Percentiles rank a stretch among this genome's conserved stretches.
These are phyloP conservation scores for Spilogale gracilis DNA, from an alignment of 2,113 vertebrate genomes.

Conservation along the genomic window DNA sequence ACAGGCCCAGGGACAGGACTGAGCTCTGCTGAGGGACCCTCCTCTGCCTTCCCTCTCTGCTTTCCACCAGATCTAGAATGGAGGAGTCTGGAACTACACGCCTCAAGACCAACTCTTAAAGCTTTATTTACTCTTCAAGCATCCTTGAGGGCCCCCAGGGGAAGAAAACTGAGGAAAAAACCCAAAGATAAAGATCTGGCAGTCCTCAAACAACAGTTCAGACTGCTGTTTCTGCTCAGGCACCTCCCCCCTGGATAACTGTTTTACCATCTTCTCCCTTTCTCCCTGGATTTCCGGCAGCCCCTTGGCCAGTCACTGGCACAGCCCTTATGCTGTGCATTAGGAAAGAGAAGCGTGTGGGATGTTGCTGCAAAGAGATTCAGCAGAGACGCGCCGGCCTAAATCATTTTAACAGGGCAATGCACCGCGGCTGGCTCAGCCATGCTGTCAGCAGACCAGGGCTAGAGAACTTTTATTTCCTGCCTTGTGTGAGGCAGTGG, in stretches of 20 bases:
- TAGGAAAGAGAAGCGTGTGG: neutral
- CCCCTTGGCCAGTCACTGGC: neutral
- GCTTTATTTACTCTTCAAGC: neutral
- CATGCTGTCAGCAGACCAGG: neutral
- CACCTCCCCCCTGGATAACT: neutral
- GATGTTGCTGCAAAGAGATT: neutral
- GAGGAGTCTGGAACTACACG: neutral
- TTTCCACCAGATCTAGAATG: neutral
- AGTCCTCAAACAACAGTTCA: neutral
- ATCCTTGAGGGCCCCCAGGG: neutral
- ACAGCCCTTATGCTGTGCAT: fast-evolving
- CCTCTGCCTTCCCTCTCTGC: neutral
- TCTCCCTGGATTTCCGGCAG: neutral
- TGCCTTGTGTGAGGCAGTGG: neutral
- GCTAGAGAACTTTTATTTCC: neutral
- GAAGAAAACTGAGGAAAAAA: neutral
- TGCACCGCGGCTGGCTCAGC: neutral
- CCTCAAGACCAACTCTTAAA: neutral
- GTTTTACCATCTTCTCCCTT: neutral
- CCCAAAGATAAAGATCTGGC: neutral
- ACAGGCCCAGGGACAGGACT: neutral
- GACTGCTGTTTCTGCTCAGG: neutral
- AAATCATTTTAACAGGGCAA: neutral
- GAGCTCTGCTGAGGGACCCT: fast-evolving
- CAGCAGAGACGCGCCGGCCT: neutral